phyloP scores from a whole-genome alignment of 2,888 invertebrate species.

The Prosopocoilus inquinatus region DNA sequence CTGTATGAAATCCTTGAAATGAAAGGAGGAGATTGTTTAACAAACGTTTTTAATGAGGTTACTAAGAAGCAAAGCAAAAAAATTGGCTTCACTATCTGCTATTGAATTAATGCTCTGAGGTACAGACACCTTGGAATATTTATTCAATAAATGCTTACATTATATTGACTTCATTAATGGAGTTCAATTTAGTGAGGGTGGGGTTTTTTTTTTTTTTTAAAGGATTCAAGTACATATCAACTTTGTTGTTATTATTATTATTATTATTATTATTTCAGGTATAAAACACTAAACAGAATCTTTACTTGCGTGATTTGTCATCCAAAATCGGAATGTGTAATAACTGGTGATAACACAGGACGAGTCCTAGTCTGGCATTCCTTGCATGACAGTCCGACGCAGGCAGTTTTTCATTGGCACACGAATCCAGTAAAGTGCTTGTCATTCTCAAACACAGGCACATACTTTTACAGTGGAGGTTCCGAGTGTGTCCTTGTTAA shows the following conservation, averaged over 20 bases:
- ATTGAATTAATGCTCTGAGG: no score
- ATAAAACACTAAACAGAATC: slow-evolving; percentile 24
- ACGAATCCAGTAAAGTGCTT: slow-evolving; percentile 66
- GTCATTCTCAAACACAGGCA: slow-evolving; percentile 63
- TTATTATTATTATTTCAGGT: slow-evolving; percentile 24
- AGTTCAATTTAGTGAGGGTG: no score
- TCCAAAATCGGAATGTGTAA: slow-evolving; percentile 62
- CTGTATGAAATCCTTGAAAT: no score
- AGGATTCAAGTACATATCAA: no score
- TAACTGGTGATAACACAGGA: slow-evolving; percentile 68
- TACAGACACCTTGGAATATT: no score
- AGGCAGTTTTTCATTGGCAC: slow-evolving; percentile 74
- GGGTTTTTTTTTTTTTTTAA: no score
- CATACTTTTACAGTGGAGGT: slow-evolving; percentile 73
- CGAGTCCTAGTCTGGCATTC: slow-evolving; percentile 63
- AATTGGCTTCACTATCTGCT: no score
- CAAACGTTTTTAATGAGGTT: no score
- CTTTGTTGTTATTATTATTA: slow-evolving; percentile 23
- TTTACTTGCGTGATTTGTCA: slow-evolving; percentile 68
- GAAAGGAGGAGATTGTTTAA: no score
- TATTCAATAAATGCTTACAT: no score
- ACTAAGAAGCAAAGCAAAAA: no score
- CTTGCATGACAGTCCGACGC: slow-evolving; percentile 41
- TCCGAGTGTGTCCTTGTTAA: slow-evolving; percentile 74
- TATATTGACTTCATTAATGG: no score